phyloP scores from a whole-genome alignment of 2,888 invertebrate genomes.

The Camptogramma bilineatum region DNA sequence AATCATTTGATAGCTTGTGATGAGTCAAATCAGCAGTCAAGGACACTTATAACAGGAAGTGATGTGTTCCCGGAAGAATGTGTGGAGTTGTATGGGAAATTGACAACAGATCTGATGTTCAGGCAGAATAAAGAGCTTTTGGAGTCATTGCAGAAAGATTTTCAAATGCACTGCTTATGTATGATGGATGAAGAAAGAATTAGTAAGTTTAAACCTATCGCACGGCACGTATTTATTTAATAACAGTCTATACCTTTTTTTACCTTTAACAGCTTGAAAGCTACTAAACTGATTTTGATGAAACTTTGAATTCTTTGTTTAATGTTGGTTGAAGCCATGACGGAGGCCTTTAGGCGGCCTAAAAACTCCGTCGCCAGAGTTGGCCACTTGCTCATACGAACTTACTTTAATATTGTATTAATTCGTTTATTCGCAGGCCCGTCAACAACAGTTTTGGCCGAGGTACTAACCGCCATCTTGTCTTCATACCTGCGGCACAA shows the following conservation, averaged over 20 bases:
- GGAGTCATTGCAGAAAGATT: conserved; percentile 67
- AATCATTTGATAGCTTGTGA: conserved; percentile 65
- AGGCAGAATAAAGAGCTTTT: conserved; percentile 77
- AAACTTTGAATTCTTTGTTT: too few relatives aligned
- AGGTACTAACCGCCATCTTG: conserved; percentile 72
- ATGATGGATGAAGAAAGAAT: conserved; percentile 70
- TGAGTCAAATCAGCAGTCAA: conserved; percentile 63
- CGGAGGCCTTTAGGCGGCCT: too few relatives aligned
- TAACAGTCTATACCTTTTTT: too few relatives aligned
- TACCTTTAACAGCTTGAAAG: too few relatives aligned
- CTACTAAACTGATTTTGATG: too few relatives aligned
- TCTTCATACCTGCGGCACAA: conserved; percentile 67
- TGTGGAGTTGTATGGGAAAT: conserved; percentile 69
- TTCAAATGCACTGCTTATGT: conserved; percentile 70
- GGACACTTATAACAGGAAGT: conserved; percentile 63
- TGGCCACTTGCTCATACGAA: too few relatives aligned
- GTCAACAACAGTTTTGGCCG: conserved; percentile 68
- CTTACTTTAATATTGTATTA: too few relatives aligned
- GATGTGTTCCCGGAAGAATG: conserved; percentile 73
- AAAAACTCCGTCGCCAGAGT: too few relatives aligned
- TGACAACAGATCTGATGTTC: conserved; percentile 77
- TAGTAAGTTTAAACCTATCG: conserved; percentile 61
- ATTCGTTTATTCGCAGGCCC: conserved; percentile 62
- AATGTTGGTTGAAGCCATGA: too few relatives aligned
- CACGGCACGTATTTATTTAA: too few relatives aligned